These are phyloP conservation scores for Entelurus aequoreus DNA, from an alignment of 2,113 vertebrate genomes.

Conservation along the genomic window DNA sequence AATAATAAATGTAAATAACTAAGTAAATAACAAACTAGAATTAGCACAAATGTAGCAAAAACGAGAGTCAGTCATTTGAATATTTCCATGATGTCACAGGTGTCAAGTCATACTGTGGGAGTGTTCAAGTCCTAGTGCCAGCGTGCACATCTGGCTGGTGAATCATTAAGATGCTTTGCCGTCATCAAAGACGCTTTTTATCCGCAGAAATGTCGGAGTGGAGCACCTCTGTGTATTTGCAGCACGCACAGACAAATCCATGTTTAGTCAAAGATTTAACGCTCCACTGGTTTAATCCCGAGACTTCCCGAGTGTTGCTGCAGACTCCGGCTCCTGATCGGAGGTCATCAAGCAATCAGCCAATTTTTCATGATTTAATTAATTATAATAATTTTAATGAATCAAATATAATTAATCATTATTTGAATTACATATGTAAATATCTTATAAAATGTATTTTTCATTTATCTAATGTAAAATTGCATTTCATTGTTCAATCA, in stretches of 20 bases:
- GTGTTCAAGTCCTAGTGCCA: constrained; percentile 23
- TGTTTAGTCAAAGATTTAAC: constrained; percentile 50
- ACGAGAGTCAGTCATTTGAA: too few relatives aligned
- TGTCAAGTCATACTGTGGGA: neutral
- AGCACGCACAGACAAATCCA: constrained; percentile 6
- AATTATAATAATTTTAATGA: too few relatives aligned
- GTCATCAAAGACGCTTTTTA: constrained; percentile 43
- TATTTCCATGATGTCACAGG: too few relatives aligned
- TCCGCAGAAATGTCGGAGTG: constrained; percentile 22
- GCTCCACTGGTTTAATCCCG: constrained; percentile 31
- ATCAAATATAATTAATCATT: too few relatives aligned
- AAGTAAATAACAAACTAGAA: too few relatives aligned
- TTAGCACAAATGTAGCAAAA: too few relatives aligned
- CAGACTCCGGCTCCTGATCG: constrained; percentile 20
- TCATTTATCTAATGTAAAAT: too few relatives aligned
- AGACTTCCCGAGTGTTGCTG: constrained; percentile 26
- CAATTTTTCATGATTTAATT: too few relatives aligned
- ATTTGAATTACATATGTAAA: too few relatives aligned
- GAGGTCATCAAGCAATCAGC: neutral
- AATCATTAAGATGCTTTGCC: constrained; percentile 50
- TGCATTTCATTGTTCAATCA: too few relatives aligned
- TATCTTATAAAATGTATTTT: too few relatives aligned
- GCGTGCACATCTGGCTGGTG: constrained; percentile 28
- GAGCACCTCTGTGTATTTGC: constrained; percentile 19
- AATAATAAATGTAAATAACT: too few relatives aligned